phyloP scores from a whole-genome alignment of 1,140 invertebrate genomes.

The Drosophila arizonae region DNA sequence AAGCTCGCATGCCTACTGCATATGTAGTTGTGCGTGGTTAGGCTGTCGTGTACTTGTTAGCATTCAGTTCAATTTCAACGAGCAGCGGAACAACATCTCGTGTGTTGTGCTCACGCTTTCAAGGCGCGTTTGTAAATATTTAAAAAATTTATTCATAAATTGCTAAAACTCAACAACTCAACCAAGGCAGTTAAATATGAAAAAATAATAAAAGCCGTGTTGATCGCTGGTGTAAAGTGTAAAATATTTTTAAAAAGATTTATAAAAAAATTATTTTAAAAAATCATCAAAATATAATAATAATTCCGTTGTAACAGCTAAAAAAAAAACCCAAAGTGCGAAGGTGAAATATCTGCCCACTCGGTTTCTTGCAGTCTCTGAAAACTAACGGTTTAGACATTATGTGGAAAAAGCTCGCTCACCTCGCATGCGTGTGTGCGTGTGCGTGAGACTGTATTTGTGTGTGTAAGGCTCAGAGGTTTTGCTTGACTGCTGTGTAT shows the following conservation, averaged over 20 bases:
- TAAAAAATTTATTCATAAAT: constrained; percentile 72
- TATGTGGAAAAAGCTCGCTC: constrained; percentile 71
- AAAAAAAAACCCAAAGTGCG: constrained; percentile 59
- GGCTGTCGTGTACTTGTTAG: constrained; percentile 60
- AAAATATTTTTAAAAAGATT: constrained; percentile 16
- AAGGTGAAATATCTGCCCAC: constrained; percentile 74
- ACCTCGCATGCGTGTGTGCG: constrained; percentile 57
- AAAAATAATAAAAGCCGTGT: constrained; percentile 33
- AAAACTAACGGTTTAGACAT: constrained; percentile 67
- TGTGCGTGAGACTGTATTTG: constrained; percentile 40
- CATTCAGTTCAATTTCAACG: constrained; percentile 68
- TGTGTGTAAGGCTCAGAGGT: constrained; percentile 37
- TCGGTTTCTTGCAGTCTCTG: constrained; percentile 38
- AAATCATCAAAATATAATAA: constrained; percentile 28
- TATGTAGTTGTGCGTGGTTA: constrained; percentile 50
- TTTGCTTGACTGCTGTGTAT: constrained; percentile 20
- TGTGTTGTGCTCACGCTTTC: constrained; percentile 55
- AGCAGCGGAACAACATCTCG: constrained; percentile 63
- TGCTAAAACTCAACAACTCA: constrained; percentile 51
- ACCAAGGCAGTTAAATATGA: constrained; percentile 8
- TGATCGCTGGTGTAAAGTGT: constrained; percentile 26
- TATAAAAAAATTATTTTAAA: not conserved
- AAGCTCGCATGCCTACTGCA: constrained; percentile 42
- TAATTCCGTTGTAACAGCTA: constrained; percentile 31
- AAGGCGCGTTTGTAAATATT: constrained; percentile 75